Evolutionary conservation across 2,888 invertebrate species (phyloP).

Genomic region (Dioctria rufipes): DNA sequence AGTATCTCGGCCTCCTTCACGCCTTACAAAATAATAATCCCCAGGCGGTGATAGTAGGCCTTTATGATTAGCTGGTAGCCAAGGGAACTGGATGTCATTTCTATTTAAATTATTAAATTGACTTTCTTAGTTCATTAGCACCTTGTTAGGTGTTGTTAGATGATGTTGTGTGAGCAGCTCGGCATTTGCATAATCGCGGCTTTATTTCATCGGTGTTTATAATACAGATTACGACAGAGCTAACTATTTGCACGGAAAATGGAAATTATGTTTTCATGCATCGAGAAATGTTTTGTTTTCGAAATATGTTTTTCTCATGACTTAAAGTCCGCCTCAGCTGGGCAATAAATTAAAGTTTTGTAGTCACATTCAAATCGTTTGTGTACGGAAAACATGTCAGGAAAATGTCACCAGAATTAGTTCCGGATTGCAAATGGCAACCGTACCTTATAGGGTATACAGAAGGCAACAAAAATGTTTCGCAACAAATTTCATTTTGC

Average conservation of each 20-base stretch:
- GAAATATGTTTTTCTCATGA: constrained; percentile 2
- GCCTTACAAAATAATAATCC: constrained; percentile 25
- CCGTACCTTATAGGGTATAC: not conserved
- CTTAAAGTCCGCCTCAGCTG: constrained; percentile 4
- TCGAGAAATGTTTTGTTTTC: too few relatives aligned
- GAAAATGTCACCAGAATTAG: constrained; percentile 53
- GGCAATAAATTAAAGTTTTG: constrained; percentile 10
- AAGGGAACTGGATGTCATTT: constrained; percentile 36
- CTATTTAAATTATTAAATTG: constrained; percentile 36
- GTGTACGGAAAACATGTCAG: constrained; percentile 55
- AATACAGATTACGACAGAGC: not conserved
- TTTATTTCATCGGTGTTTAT: not conserved
- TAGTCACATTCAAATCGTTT: constrained; percentile 6
- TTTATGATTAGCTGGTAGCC: constrained; percentile 15
- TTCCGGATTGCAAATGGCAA: constrained; percentile 43
- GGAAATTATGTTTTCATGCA: not conserved
- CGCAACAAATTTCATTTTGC: constrained; percentile 20
- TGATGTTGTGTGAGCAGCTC: not conserved
- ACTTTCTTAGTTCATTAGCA: constrained; percentile 40
- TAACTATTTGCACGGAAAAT: not conserved
- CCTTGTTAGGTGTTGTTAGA: constrained; percentile 19
- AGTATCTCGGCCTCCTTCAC: constrained; percentile 20
- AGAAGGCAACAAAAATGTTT: constrained; percentile 4
- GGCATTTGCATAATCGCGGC: constrained; percentile 30
- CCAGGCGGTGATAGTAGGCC: constrained; percentile 19